Base-by-base conservation (phyloP, 2,888 invertebrate species). In the Orthosia gracilis region DNA sequence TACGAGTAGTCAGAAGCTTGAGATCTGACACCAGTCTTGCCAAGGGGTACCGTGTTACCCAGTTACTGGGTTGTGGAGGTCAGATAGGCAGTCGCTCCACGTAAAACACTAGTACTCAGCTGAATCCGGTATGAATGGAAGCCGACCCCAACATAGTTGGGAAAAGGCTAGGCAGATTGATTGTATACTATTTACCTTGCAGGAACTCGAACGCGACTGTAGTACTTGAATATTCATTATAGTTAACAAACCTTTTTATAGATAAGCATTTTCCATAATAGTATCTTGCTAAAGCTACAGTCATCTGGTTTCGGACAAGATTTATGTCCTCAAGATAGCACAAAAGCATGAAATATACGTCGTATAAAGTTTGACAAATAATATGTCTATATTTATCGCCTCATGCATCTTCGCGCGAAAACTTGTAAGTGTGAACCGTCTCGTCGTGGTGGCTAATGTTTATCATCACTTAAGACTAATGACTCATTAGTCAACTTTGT, bases 391-490 rank as follows among this genome's bases (percentile, higher is more conserved):
- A 26, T 59, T n/a, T 26, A 26, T 54, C 15, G 13, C 50, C 18
- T n/a, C 31, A 47, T 54, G 18, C 63, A 78, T 1, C 47, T 59
- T 49, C 15, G 26, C n/a, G 64, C 31, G 26, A 15, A 55, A 31
- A 7, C 13, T 47, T 2, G 23, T 49, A 52, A 54, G 52, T 73
- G 65, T 52, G 13, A 52, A 73, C 50, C 18, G 17, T 59, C 49
- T 55, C 23, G 17, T 64, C 49, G 59, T 18, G 11, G 50, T 50
- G 31, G 23, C 23, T 52, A 26, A 63, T 79, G 65, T 78, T 66
- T 63, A 63, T 73, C 79, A 63, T 78, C 73, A 73, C 79, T 78
- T 63, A 78, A 13, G 52, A 45, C 31, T 66, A 78, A 66, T 66
- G 52, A 62, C 40, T 73, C 65, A 73, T 77, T 78, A 73, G 26